Percentiles rank a stretch among this genome's conserved stretches.
These are phyloP conservation scores for Prionailurus viverrinus DNA, from an alignment of 2,113 vertebrate species.

Conservation along the genomic window DNA sequence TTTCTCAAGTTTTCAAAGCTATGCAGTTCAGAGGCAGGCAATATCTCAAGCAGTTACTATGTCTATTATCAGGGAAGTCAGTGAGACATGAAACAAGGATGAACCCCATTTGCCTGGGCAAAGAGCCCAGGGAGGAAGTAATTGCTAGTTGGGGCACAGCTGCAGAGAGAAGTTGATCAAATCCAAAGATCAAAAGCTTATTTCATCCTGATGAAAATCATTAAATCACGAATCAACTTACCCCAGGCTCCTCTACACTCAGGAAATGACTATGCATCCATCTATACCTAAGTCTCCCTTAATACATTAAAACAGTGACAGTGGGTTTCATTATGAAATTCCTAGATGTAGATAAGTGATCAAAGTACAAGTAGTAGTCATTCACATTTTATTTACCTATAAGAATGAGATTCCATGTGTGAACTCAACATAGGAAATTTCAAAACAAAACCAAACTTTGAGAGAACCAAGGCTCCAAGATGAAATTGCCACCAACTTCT, in stretches of 20 bases:
- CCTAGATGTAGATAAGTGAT: conserved; percentile 78
- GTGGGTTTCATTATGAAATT: conserved; percentile 81
- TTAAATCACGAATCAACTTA: conserved; percentile 86
- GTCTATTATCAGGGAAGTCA: conserved; percentile 81
- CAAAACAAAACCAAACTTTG: not conserved
- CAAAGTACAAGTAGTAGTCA: conserved; percentile 73
- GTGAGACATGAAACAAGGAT: conserved; percentile 84
- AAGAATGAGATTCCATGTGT: conserved; percentile 39
- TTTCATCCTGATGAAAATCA: conserved; percentile 89
- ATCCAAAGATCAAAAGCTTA: conserved; percentile 88
- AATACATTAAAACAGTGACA: conserved; percentile 71
- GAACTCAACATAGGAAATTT: conserved; percentile 50
- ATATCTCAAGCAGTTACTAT: conserved; percentile 58
- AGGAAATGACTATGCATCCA: conserved; percentile 83
- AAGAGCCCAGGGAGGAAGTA: conserved; percentile 85
- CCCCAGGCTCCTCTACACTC: conserved; percentile 71
- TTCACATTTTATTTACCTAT: conserved; percentile 75
- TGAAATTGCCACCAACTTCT: not conserved
- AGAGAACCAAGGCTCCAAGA: not conserved
- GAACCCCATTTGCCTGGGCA: conserved; percentile 86
- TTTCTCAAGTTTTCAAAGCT: conserved; percentile 70
- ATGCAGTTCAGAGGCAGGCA: conserved; percentile 73
- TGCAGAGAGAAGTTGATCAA: conserved; percentile 85
- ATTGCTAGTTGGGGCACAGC: conserved; percentile 84
- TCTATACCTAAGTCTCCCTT: conserved; percentile 78